Percentiles rank a stretch among this genome's conserved stretches.
Conservation (phyloP, 2,888 invertebrate genomes). For the Acutogordius australiensis region DNA sequence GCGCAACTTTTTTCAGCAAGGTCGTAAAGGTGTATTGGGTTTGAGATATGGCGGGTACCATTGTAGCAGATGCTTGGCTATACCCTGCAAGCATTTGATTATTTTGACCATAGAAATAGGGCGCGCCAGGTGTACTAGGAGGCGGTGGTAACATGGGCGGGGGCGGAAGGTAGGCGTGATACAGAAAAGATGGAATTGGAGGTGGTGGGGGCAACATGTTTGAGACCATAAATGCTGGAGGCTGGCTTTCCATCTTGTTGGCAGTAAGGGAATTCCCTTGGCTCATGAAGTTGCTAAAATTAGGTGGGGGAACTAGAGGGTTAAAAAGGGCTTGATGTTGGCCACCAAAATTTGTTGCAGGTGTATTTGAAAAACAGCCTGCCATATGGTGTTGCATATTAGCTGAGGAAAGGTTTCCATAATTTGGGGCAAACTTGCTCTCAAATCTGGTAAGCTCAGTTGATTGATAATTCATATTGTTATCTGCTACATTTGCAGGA, state of each 20-base stretch:
- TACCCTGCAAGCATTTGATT: not conserved
- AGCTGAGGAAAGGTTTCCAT: not conserved
- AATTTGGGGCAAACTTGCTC: not conserved
- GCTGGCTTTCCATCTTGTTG: too few species aligned
- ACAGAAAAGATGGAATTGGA: not conserved
- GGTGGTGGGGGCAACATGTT: slow-evolving; percentile 13
- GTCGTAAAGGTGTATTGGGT: slow-evolving; percentile 8
- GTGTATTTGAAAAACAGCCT: not conserved
- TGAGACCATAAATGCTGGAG: not conserved
- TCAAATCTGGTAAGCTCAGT: not conserved
- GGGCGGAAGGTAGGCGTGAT: too few species aligned
- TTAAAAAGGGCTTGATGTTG: too few species aligned
- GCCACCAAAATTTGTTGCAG: not conserved
- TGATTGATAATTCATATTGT: not conserved
- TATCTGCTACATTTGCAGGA: not conserved
- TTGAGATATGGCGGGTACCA: not conserved
- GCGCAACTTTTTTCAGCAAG: not conserved
- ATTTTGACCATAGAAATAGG: not conserved
- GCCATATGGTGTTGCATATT: not conserved
- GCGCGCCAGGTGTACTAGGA: not conserved
- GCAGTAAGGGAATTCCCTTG: not conserved
- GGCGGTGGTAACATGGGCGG: slow-evolving; percentile 10
- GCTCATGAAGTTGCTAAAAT: not conserved
- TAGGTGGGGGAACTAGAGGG: too few species aligned
- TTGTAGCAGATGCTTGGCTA: not conserved